A percentile compares a stretch with the other conserved stretches of the same genome.
Evolutionary conservation across 2,797 vertebrate genomes (phyloP).

Genomic region (Enteromius afrohamiltoni): DNA sequence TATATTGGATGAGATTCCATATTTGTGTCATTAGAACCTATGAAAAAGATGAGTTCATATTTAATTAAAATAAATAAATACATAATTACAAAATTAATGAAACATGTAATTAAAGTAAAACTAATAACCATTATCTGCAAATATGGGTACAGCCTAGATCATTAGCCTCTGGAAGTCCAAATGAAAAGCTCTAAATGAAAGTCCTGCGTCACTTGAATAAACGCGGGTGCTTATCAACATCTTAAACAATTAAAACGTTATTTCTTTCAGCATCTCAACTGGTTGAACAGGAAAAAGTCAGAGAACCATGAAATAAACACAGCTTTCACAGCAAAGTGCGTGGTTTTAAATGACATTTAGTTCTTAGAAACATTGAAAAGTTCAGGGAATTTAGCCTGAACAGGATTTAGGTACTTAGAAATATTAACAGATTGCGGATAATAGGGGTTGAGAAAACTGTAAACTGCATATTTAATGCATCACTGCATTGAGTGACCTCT

Average conservation of each 20-base stretch:
- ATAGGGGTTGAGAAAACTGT: background rate
- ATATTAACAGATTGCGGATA: conserved; percentile 10
- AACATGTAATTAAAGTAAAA: background rate
- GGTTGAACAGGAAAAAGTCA: background rate
- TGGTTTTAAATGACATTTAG: background rate
- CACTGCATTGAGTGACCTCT: background rate
- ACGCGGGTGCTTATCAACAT: conserved; percentile 3
- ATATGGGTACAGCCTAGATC: background rate
- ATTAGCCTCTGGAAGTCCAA: background rate
- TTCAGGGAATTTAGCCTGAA: conserved; percentile 26
- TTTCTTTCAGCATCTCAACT: conserved; percentile 4
- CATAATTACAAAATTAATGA: background rate
- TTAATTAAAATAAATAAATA: background rate
- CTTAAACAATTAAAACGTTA: background rate
- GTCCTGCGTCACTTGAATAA: background rate
- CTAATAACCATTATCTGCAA: background rate
- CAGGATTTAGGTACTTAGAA: conserved; percentile 13
- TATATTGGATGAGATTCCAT: background rate
- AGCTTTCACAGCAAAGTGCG: background rate
- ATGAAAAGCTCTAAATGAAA: background rate
- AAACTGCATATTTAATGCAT: conserved; percentile 8
- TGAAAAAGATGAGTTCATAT: too few relatives aligned
- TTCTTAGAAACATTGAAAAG: conserved; percentile 16
- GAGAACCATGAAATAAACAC: background rate
- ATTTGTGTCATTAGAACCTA: background rate